phyloP scores from a whole-genome alignment of 2,113 vertebrate species.

The Petaurus breviceps region DNA sequence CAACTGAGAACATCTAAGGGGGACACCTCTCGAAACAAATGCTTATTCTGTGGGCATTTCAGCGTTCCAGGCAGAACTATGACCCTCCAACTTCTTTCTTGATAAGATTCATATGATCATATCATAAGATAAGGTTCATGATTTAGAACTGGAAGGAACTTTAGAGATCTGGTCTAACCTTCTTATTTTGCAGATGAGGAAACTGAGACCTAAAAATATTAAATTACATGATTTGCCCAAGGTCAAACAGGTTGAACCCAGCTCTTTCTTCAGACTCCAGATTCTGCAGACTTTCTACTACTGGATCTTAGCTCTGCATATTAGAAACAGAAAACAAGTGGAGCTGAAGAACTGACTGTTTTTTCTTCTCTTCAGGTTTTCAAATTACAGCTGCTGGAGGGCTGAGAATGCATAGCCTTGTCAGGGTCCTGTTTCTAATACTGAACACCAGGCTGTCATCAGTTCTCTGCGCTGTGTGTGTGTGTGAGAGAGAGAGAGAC shows the following conservation, averaged over 20 bases:
- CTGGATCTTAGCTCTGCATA: neutral
- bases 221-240: neutral
- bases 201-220: neutral
- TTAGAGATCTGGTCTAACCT: neutral
- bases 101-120: too few species aligned
- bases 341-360: neutral
- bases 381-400: conserved; percentile 16
- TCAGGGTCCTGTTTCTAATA: conserved; percentile 37
- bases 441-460: conserved; percentile 25
- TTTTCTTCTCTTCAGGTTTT: conserved; percentile 31
- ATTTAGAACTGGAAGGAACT: neutral
- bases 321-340: neutral
- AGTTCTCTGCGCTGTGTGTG: conserved; percentile 39
- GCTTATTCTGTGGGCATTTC: neutral
- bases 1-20: neutral
- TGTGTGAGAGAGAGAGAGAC: neutral
- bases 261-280: neutral
- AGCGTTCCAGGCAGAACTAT: neutral
- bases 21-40: neutral
- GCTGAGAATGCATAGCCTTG: neutral
- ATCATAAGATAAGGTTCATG: too few species aligned
- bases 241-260: neutral
- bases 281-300: neutral
- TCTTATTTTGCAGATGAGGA: neutral
- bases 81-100: neutral